Conservation (phyloP, 2,888 invertebrate species). For the Rhodophaea formosa region DNA sequence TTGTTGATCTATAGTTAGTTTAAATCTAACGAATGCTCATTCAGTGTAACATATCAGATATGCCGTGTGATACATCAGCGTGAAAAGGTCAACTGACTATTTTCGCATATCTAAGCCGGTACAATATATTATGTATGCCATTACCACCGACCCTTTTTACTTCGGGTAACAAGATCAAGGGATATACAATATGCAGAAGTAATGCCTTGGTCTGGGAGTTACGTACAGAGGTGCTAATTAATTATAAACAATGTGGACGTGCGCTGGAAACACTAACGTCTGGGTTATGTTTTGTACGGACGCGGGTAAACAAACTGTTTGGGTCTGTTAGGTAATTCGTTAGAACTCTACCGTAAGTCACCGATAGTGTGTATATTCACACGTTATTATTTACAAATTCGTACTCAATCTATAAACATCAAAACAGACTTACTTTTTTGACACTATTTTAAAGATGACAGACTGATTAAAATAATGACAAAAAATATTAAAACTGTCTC, state of each 20-base stretch:
- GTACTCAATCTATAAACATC: too few species aligned
- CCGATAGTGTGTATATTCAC: not conserved
- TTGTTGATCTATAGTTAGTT: not conserved
- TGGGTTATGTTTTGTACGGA: constrained; percentile 1
- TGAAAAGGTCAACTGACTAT: constrained; percentile 3
- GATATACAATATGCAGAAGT: not conserved
- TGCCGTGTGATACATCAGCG: not conserved
- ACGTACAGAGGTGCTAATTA: constrained; percentile 1
- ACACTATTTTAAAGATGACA: too few species aligned
- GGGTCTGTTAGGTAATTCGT: not conserved
- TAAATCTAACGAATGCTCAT: not conserved
- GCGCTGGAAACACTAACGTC: constrained; percentile 1
- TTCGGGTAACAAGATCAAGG: constrained; percentile 1
- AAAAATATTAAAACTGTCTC: too few species aligned
- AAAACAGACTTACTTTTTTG: too few species aligned
- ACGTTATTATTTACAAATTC: not conserved
- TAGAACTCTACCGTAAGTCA: not conserved
- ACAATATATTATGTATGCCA: constrained; percentile 1
- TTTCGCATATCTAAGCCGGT: not conserved
- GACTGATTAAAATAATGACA: too few species aligned
- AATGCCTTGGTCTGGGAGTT: not conserved
- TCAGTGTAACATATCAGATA: constrained; percentile 4
- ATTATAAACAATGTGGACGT: not conserved
- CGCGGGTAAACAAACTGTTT: not conserved
- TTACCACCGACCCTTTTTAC: not conserved